Evolutionary conservation across 2,797 vertebrate species (phyloP), one percentile per base, ranked within the genome.

Genomic region (Chaetophractus vellerosus): DNA sequence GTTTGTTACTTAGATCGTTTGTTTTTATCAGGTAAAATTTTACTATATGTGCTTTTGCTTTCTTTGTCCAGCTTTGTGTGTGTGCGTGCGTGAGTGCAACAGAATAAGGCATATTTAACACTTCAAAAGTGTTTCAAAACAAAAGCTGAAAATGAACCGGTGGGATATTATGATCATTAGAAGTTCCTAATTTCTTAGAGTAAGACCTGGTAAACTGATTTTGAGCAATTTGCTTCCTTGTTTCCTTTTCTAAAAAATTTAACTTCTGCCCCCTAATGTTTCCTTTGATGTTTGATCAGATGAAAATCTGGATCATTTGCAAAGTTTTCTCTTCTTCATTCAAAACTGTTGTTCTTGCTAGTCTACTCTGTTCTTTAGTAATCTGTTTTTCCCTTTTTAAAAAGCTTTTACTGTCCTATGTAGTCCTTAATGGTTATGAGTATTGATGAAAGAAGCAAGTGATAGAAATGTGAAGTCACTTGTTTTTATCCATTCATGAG

Each of bases 11-110:
- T 93, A 80, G 18, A 23, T 64, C 82, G 8, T 84, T 97, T 91
- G 50, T 57, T 97, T 98, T 97, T 97, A 84, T 94, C 45, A 93
- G 59, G 82, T 1, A 7, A 91, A 96, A 93, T 28, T 33, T 76
- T 69, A 87, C 18, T 71, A 79, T 38, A 50, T 71, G 74, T 91
- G 33, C 68, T 88, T 93, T 84, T 93, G 69, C 91, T 66, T 76
- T 59, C 68, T 84, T 90, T 79, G 45, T 81, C 24, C 45, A 93
- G 33, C 9, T 78, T 68, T 75, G 19, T 18, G 15, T 78, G 41
- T 66, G 41, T 55, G 31, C 63, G 59, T 61, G 10, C 45, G n/a
- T 55, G 31, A 63, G 59, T 61, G 14, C 45, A 90, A 87, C 48
- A 96, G 76, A 84, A 80, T 86, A 80, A 61, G 92, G 66, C 38